Conservation (phyloP, 2,888 invertebrate species). For the Parnassius mnemosyne region DNA sequence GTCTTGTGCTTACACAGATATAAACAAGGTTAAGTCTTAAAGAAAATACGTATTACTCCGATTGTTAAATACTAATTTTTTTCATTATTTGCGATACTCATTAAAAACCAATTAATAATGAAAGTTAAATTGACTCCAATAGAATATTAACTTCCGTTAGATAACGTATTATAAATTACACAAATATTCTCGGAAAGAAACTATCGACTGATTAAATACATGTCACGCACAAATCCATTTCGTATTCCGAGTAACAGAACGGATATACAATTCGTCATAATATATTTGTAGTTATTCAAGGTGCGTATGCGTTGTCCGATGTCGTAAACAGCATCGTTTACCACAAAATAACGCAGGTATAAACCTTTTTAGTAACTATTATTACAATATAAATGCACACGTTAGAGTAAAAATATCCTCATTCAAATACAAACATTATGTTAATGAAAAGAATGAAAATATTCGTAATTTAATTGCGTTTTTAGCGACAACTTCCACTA, state of each 20-base stretch:
- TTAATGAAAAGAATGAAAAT: too few species aligned
- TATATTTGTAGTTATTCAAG: constrained; percentile 40
- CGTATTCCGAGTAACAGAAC: constrained; percentile 52
- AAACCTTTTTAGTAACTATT: constrained; percentile 13
- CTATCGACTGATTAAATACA: constrained; percentile 32
- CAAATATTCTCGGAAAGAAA: not conserved
- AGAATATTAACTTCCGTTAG: not conserved
- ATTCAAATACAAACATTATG: too few species aligned
- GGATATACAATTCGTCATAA: constrained; percentile 44
- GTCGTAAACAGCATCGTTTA: constrained; percentile 14
- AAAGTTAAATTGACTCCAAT: too few species aligned
- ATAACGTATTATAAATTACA: not conserved
- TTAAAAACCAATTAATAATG: too few species aligned
- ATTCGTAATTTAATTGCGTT: too few species aligned
- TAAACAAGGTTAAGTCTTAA: too few species aligned
- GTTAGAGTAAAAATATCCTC: not conserved
- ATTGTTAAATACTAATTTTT: too few species aligned
- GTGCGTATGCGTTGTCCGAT: constrained; percentile 31
- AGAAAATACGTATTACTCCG: too few species aligned
- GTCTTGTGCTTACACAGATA: too few species aligned
- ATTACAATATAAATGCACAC: constrained; percentile 2
- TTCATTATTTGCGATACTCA: too few species aligned
- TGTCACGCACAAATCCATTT: constrained; percentile 45
- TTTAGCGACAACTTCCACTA: too few species aligned
- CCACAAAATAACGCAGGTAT: constrained; percentile 10